These are phyloP conservation scores for Drosophila neocordata DNA, from an alignment of 1,140 invertebrate species.

Conservation along the genomic window DNA sequence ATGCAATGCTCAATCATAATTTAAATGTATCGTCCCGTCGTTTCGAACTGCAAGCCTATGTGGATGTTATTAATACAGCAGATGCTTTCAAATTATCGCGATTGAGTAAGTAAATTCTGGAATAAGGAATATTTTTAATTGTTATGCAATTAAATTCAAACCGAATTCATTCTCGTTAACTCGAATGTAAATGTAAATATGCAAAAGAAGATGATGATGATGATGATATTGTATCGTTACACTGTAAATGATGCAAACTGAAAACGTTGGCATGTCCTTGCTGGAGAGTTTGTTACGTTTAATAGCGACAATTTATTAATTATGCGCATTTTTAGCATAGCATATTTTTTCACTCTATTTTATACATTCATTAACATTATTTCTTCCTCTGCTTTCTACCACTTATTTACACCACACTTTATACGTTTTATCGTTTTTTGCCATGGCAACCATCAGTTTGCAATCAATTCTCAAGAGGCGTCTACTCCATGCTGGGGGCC, in stretches of 20 bases:
- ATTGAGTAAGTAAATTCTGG: constrained; percentile 89
- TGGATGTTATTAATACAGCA: constrained; percentile 95
- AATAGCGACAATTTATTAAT: constrained; percentile 25
- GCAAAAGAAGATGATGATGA: background rate
- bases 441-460: constrained; percentile 88
- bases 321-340: constrained; percentile 43
- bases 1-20: constrained; percentile 92
- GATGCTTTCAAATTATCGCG: constrained; percentile 95
- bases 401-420: background rate
- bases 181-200: constrained; percentile 1
- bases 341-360: constrained; percentile 17
- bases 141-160: constrained; percentile 17
- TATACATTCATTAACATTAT: constrained; percentile 13
- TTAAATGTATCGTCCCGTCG: constrained; percentile 88
- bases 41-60: constrained; percentile 93
- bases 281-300: constrained; percentile 6
- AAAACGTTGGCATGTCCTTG: background rate
- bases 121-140: background rate
- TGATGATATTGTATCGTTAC: background rate
- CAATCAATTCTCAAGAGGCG: constrained; percentile 94
- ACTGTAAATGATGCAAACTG: background rate
- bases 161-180: background rate
- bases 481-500: constrained; percentile 94
- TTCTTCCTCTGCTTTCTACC: background rate
- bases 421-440: background rate